Evolutionary conservation across 2,797 vertebrate genomes (phyloP).

Genomic region (Peromyscus eremicus): DNA sequence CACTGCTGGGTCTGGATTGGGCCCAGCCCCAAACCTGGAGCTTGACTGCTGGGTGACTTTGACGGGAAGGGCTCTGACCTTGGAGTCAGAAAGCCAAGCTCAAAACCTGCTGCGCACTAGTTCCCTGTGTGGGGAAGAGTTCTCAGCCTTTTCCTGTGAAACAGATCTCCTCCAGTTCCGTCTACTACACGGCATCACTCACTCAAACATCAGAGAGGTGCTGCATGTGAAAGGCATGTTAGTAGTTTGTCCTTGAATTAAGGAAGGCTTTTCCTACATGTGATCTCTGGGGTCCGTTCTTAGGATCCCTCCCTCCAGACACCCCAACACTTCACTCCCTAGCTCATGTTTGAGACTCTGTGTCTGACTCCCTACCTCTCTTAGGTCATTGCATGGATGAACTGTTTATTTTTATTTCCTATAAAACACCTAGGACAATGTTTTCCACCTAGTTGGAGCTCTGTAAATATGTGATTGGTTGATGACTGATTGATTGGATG

Average conservation of each 20-base stretch:
- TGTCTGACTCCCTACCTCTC: neutral
- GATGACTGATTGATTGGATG: neutral
- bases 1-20: neutral
- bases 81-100: neutral
- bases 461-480: constrained; percentile 44
- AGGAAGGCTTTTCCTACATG: neutral
- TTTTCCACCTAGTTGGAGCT: constrained; percentile 55
- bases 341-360: constrained; percentile 1
- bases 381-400: constrained; percentile 5
- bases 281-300: neutral
- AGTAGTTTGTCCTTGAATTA: neutral
- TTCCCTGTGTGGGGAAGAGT: neutral
- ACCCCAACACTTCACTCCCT: neutral
- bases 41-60: neutral
- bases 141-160: neutral
- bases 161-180: neutral
- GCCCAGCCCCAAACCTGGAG: neutral
- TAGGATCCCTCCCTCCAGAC: neutral
- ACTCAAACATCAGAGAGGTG: neutral
- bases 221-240: neutral
- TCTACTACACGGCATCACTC: neutral
- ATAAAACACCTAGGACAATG: constrained; percentile 38
- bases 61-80: neutral
- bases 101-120: neutral
- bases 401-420: constrained; percentile 61